These are phyloP conservation scores for Coregonus suidteri DNA, from an alignment of 2,797 vertebrate genomes.

Conservation along the genomic window DNA sequence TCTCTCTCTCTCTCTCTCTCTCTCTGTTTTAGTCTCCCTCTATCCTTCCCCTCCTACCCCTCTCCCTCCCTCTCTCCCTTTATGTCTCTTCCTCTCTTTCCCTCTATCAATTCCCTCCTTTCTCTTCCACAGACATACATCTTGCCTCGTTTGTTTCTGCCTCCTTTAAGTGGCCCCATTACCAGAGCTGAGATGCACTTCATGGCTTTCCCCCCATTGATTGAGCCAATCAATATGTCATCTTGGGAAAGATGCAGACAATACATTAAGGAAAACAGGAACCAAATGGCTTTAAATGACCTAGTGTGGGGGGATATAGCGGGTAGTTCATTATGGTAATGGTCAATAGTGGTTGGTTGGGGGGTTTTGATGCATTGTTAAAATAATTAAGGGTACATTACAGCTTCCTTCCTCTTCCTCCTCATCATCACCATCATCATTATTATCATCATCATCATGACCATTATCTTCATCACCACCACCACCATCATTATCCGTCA, in stretches of 20 bases:
- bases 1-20: neutral
- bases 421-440: conserved; percentile 31
- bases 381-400: conserved; percentile 31
- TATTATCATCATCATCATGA: conserved; percentile 15
- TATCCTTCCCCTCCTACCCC: neutral
- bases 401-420: neutral
- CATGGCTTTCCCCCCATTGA: conserved; percentile 74
- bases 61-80: neutral
- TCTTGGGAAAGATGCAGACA: conserved; percentile 72
- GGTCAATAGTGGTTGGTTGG: conserved; percentile 57
- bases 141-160: conserved; percentile 24
- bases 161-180: conserved; percentile 78
- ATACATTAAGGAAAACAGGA: conserved; percentile 68
- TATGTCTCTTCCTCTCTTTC: neutral
- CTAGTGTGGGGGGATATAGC: conserved; percentile 61
- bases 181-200: conserved; percentile 66
- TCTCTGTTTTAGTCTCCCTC: neutral
- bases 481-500: neutral
- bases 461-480: neutral
- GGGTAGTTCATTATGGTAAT: conserved; percentile 70
- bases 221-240: conserved; percentile 80
- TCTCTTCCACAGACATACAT: conserved; percentile 19
- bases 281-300: conserved; percentile 65
- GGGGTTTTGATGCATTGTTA: conserved; percentile 35
- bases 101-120: neutral